Base-by-base conservation (phyloP, 2,888 invertebrate genomes). In the Chrysomela aeneicollis region DNA sequence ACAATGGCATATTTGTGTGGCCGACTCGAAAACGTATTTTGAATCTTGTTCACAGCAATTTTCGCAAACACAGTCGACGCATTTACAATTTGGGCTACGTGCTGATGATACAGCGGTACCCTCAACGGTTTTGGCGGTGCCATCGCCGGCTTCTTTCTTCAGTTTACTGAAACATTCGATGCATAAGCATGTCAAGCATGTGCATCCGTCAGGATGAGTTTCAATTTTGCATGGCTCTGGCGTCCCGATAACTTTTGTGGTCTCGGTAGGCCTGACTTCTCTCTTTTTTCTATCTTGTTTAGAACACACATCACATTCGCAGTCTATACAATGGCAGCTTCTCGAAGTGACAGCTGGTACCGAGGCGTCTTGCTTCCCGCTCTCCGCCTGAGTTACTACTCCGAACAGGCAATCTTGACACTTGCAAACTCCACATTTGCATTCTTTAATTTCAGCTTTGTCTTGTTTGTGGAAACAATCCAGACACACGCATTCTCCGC, bases 251-350 rank as follows among this genome's bases (percentile, higher is more conserved):
- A n/a, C 47, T 12, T 26, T 17, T 26, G 19, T 49, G 4, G 35
- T 19, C 15, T 58, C 47, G 58, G 42, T 22, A 17, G 30, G 17
- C 15, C n/a, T 42, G 42, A 1, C 42, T 15, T 2, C 42, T n/a
- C n/a, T 1, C 12, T 42, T 42, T 6, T 61, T 42, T 26, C 61
- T 64, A 15, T 35, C 46, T 60, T 57, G 52, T 58, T 63, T 60
- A 12, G 42, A 60, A 53, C 68, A 70, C 3, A 55, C 49, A 21
- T 69, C 69, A 54, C 69, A 69, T n/a, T 15, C 50, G 47, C 72
- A 72, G 3, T 63, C 61, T 15, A 68, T 62, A 54, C 73, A 73
- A 21, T 67, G 63, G 22, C 73, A 73, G 18, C 61, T 61, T 18
- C 59, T 46, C 22, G 61, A 46, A 37, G 53, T 22, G 2, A 37